A percentile compares a stretch with the other conserved stretches of the same genome.
Conservation (phyloP, 2,888 invertebrate genomes). For the Lamproptera curius region DNA sequence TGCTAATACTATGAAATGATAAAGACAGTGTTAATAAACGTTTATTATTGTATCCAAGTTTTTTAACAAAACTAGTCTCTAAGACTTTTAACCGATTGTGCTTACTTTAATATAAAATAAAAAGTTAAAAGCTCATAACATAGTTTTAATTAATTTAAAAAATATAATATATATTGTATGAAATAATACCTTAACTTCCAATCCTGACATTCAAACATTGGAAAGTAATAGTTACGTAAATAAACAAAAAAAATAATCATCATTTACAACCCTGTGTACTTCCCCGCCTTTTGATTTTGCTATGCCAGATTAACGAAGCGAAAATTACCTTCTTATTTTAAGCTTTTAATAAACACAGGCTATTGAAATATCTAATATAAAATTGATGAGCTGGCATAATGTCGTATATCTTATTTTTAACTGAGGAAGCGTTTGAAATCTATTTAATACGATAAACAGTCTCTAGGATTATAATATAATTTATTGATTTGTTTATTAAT, state of each 20-base stretch:
- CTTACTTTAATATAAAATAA: neutral
- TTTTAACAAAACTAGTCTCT: neutral
- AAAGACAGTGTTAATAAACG: too few species aligned
- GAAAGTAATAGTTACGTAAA: neutral
- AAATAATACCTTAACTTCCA: neutral
- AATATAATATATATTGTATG: neutral
- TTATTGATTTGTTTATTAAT: neutral
- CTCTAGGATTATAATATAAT: neutral
- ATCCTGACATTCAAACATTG: neutral
- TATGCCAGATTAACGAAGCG: constrained; percentile 10
- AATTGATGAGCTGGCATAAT: too few species aligned
- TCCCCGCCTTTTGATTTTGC: constrained; percentile 11
- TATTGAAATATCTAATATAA: too few species aligned
- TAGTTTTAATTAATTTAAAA: neutral
- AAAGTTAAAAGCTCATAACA: neutral
- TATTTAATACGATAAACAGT: constrained; percentile 3
- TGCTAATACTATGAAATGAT: too few species aligned
- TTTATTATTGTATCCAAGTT: too few species aligned
- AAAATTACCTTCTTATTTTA: constrained; percentile 10
- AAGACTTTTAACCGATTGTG: neutral
- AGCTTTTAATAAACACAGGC: constrained; percentile 1
- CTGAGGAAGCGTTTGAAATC: neutral
- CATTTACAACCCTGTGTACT: constrained; percentile 5
- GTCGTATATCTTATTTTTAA: too few species aligned
- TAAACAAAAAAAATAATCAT: neutral